Conservation (phyloP, 2,113 vertebrate genomes). For the Prietella phreatophila region DNA sequence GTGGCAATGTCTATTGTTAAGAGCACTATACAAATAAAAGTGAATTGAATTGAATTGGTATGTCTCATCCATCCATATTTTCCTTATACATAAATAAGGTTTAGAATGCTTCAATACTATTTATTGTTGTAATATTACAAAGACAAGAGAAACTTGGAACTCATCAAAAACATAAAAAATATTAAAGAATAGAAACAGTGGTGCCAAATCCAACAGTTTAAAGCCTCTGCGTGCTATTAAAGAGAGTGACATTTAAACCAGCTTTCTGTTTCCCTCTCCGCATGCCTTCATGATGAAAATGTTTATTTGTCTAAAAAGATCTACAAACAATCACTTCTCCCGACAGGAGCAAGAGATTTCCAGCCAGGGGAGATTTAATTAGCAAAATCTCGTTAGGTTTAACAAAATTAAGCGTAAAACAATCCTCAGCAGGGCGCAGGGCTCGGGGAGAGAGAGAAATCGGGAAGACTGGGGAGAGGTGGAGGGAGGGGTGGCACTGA, state of each 20-base stretch:
- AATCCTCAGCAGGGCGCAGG: conserved; percentile 91
- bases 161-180: background rate
- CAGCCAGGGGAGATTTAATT: conserved; percentile 96
- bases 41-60: too few relatives aligned
- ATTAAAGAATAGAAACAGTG: conserved; percentile 4
- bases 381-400: conserved; percentile 97
- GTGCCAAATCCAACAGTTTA: conserved; percentile 10
- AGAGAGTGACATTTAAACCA: conserved; percentile 58
- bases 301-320: conserved; percentile 81
- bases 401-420: conserved; percentile 98
- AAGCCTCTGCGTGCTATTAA: conserved; percentile 17
- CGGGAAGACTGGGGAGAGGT: conserved; percentile 34
- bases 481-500: conserved; percentile 33
- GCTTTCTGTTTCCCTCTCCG: conserved; percentile 43
- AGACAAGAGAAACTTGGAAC: background rate
- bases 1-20: too few relatives aligned
- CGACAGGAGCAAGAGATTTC: conserved; percentile 78
- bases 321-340: conserved; percentile 78
- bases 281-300: conserved; percentile 70
- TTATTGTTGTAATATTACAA: background rate
- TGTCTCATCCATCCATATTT: background rate
- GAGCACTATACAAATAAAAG: too few relatives aligned
- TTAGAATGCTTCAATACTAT: background rate
- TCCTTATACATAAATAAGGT: background rate
- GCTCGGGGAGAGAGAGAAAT: conserved; percentile 68